Percentiles rank a stretch among this genome's conserved stretches.
Conservation (phyloP, 2,113 vertebrate species). For the Amblyornis subalaris region DNA sequence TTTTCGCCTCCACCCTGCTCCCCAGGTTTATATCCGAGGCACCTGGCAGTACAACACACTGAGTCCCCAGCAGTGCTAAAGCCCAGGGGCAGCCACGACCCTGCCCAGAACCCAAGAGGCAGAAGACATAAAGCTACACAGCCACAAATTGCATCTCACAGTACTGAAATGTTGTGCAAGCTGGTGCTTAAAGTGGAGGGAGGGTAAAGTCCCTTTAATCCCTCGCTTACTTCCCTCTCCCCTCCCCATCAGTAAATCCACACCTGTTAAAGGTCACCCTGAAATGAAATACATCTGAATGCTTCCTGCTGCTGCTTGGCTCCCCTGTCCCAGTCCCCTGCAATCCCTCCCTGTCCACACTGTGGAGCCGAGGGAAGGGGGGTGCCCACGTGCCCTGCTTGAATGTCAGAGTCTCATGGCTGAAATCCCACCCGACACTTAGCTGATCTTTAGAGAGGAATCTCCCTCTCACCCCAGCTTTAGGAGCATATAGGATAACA, state of each 20-base stretch:
- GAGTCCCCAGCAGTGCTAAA: background rate
- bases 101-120: background rate
- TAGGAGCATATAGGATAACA: background rate
- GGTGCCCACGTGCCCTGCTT: background rate
- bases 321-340: background rate
- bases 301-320: background rate
- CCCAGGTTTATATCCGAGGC: background rate
- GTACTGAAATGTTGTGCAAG: slow-evolving; percentile 36
- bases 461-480: background rate
- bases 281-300: slow-evolving; percentile 44
- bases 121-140: background rate
- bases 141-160: slow-evolving; percentile 4
- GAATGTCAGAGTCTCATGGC: background rate
- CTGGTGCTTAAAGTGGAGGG: slow-evolving; percentile 53
- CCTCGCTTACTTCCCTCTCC: slow-evolving; percentile 40
- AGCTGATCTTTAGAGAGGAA: slow-evolving; percentile 32
- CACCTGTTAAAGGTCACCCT: slow-evolving; percentile 70
- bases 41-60: background rate
- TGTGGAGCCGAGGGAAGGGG: background rate
- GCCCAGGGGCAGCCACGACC: background rate
- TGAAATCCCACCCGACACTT: slow-evolving; percentile 22
- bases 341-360: background rate
- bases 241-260: slow-evolving; percentile 50
- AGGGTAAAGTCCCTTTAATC: slow-evolving; percentile 56
- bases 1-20: rapidly evolving